Percentiles rank a stretch among this genome's conserved stretches.
Evolutionary conservation across 2,113 vertebrate genomes (phyloP).

Genomic region (Sphaerodactylus townsendi): DNA sequence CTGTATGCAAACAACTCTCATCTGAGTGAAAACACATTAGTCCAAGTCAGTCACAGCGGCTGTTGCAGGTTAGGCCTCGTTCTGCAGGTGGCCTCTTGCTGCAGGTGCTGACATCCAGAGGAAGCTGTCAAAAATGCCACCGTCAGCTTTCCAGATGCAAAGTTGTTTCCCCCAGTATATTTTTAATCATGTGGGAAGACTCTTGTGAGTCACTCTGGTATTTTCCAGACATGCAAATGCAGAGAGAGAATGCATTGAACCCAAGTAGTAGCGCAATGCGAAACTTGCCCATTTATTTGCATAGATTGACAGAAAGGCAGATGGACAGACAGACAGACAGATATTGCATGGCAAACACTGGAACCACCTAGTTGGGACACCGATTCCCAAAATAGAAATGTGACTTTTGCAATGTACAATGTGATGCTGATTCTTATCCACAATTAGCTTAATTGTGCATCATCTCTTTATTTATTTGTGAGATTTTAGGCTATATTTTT

Average conservation of each 20-base stretch:
- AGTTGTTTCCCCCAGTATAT: background rate
- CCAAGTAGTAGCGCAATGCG: background rate
- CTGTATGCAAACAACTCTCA: background rate
- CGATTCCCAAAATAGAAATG: background rate
- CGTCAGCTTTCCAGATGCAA: constrained; percentile 20
- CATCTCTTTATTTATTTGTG: background rate
- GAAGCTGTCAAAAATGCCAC: constrained; percentile 1
- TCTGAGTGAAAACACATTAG: background rate
- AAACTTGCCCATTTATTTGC: background rate
- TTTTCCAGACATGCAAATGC: background rate
- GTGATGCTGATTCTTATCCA: background rate
- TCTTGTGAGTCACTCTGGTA: background rate
- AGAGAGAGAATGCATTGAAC: background rate
- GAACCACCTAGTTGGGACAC: background rate
- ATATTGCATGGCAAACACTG: background rate
- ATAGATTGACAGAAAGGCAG: background rate
- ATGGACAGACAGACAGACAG: background rate
- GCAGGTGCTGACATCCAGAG: constrained; percentile 36
- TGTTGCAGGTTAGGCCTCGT: constrained; percentile 18
- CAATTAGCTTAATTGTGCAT: background rate
- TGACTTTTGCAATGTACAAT: background rate
- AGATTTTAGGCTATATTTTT: no score
- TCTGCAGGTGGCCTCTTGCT: constrained; percentile 39
- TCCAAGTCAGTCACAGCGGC: background rate
- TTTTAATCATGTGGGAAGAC: background rate